phyloP scores from a whole-genome alignment of 2,113 vertebrate genomes.

The Thunnus maccoyii region DNA sequence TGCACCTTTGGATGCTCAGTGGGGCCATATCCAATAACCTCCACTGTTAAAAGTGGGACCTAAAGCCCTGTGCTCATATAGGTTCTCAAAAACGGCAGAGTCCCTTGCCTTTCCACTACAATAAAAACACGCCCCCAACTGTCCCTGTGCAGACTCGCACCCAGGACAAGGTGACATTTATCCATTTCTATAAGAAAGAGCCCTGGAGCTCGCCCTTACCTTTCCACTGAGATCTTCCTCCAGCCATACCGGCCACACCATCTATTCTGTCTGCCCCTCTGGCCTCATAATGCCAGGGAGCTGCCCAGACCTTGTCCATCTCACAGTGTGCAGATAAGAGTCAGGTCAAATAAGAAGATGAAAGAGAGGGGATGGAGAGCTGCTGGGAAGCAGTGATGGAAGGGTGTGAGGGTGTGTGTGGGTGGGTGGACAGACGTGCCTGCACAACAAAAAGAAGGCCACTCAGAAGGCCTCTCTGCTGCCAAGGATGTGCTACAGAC shows the following conservation, averaged over 20 bases:
- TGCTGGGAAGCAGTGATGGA: conserved; percentile 26
- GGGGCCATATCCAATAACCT: conserved; percentile 72
- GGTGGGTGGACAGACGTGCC: neutral
- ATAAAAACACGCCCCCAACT: conserved; percentile 25
- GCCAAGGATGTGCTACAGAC: conserved; percentile 17
- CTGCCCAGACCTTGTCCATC: conserved; percentile 47
- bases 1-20: conserved; percentile 55
- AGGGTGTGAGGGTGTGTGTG: conserved; percentile 1
- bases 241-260: neutral
- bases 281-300: conserved; percentile 40
- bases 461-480: conserved; percentile 11
- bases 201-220: neutral
- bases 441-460: conserved; percentile 34
- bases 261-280: conserved; percentile 27
- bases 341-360: conserved; percentile 60
- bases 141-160: conserved; percentile 25
- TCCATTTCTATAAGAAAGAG: conserved; percentile 77
- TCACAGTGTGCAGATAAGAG: conserved; percentile 52
- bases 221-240: conserved; percentile 41
- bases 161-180: conserved; percentile 58
- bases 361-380: conserved; percentile 56
- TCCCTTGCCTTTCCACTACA: conserved; percentile 10
- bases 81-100: conserved; percentile 46
- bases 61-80: conserved; percentile 38
- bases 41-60: conserved; percentile 34